Evolutionary conservation across 2,888 invertebrate genomes (phyloP).

Genomic region (Metacarcinus magister): DNA sequence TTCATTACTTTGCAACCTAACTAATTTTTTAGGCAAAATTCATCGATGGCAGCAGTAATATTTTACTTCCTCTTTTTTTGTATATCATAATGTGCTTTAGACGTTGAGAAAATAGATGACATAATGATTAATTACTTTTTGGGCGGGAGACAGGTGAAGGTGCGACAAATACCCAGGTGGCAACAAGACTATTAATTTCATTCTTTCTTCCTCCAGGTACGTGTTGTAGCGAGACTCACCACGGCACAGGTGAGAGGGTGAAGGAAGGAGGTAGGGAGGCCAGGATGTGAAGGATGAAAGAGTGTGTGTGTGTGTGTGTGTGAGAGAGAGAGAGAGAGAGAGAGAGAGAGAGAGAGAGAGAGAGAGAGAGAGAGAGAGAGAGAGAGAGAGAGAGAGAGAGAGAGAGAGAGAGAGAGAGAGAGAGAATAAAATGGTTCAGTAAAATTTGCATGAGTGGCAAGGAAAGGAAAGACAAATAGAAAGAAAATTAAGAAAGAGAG

Average conservation of each 20-base stretch:
- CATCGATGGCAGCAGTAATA: too few species aligned
- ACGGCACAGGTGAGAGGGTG: background rate
- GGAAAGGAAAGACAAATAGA: background rate
- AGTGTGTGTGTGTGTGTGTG: too few species aligned
- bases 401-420: background rate
- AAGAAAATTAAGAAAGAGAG: background rate
- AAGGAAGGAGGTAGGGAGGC: background rate
- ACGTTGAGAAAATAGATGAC: background rate
- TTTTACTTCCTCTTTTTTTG: background rate
- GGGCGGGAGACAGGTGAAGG: background rate
- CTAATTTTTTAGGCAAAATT: too few species aligned
- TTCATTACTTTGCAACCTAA: too few species aligned
- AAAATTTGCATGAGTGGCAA: too few species aligned
- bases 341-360: background rate
- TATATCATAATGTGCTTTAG: background rate
- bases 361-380: slow-evolving; percentile 11
- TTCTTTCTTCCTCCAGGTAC: background rate
- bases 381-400: background rate
- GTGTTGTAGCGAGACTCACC: background rate
- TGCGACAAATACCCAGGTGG: background rate
- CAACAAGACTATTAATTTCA: slow-evolving; percentile 11
- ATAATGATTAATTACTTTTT: background rate
- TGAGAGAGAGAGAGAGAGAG: background rate
- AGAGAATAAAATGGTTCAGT: background rate
- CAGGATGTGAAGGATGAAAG: too few species aligned